These are phyloP conservation scores for Vespertilio murinus DNA, from an alignment of 2,797 vertebrate species.

Conservation along the genomic window DNA sequence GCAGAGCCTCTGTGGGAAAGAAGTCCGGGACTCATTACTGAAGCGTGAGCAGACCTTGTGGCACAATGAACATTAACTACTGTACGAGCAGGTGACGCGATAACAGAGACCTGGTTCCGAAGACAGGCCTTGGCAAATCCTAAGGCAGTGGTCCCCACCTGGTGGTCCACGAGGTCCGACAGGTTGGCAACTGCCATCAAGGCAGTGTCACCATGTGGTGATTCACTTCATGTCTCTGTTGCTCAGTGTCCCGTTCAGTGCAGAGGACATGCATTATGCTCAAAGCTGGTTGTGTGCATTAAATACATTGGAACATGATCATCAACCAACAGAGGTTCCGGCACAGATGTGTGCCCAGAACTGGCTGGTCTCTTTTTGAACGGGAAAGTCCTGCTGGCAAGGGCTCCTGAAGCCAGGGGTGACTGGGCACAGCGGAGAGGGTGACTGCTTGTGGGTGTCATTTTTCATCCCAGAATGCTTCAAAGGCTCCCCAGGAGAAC, in stretches of 20 bases:
- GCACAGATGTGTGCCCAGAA: rapidly evolving
- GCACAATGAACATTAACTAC: no score
- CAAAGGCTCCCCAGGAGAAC: background rate
- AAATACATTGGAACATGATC: background rate
- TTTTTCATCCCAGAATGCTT: background rate
- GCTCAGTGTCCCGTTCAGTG: background rate
- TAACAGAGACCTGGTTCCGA: background rate
- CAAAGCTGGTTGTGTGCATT: background rate
- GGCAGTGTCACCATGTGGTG: no score
- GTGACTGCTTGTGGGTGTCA: no score
- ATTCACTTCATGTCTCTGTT: background rate
- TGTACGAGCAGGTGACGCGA: background rate
- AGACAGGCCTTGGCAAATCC: background rate
- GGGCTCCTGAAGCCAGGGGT: background rate
- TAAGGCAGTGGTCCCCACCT: no score
- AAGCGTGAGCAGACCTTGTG: background rate
- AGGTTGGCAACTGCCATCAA: no score
- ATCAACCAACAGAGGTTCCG: no score
- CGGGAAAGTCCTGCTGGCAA: background rate
- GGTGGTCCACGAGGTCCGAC: no score
- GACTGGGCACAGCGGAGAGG: no score
- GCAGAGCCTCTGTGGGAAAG: background rate
- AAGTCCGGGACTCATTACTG: background rate
- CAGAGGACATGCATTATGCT: background rate
- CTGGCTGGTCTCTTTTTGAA: background rate